Base-by-base conservation (phyloP, 2,797 vertebrate genomes). In the Eleutherodactylus coqui region DNA sequence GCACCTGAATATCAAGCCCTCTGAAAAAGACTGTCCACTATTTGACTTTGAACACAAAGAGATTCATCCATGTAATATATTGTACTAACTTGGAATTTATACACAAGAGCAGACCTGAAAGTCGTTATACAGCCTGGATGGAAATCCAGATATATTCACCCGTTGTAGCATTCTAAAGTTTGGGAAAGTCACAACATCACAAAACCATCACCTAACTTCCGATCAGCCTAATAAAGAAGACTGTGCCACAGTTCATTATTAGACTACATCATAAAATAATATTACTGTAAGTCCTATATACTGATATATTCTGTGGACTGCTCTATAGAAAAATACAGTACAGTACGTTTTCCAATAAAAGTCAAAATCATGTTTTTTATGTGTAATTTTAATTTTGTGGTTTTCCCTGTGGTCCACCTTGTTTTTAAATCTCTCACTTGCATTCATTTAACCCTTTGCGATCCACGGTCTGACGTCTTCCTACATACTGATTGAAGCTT, bases 1-100 rank as follows among this genome's bases (percentile, higher is more conserved):
- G 87, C 86, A 89, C 77, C 76, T 83, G 60, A 90, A 80, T 89
- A 62, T 82, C 62, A 86, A 0, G 0, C 70, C 60, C 89, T 86
- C 79, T 0, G 21, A 27, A 88, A 91, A 93, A 87, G 89, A 88
- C 90, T 93, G 88, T 91, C 90, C 91, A 91, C 89, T 91, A 88
- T 89, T 93, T 90, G 92, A 91, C 87, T 90, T 85, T 88, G 86
- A 84, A 75, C 29, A 27, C 69, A 81, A 49, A 17, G 29, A 49
- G 38, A 75, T 75, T 67, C 45, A 32, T 80, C 34, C 55, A 76
- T 75, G 53, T 49, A 87, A 75, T 80, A 72, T 72, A 9, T 36
- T 45, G 38, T 58, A n/a, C 27, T 27, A 45, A 80, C 47, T 29
- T 45, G 9, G 41, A 75, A 43, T 72, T 75, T 83, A 45, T 51